Conservation (phyloP, 2,797 vertebrate species). For the Phalanger gymnotis region DNA sequence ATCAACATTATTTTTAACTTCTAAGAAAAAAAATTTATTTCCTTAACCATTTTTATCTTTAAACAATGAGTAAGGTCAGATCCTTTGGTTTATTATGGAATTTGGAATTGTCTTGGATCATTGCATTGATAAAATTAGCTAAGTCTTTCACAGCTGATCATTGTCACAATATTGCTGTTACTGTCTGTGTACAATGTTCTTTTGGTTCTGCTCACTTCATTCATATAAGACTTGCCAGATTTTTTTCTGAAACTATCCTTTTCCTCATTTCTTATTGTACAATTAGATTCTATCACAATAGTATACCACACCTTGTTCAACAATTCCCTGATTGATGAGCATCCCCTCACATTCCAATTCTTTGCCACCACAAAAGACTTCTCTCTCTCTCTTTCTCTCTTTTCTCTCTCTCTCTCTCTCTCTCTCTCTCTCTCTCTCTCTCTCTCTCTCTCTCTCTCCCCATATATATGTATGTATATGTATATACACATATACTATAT, state of each 20-base stretch:
- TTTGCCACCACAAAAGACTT: background rate
- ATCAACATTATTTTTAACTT: background rate
- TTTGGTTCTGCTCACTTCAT: background rate
- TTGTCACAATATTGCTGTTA: background rate
- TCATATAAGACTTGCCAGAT: background rate
- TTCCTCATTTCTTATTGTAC: background rate
- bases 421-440: too few species aligned
- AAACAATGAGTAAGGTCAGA: background rate
- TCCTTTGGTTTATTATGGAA: background rate
- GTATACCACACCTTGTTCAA: too few species aligned
- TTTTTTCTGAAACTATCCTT: background rate
- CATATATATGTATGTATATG: too few species aligned
- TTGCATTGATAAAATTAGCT: background rate
- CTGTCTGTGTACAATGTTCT: background rate
- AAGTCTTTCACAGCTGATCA: background rate
- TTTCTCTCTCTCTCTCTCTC: too few species aligned
- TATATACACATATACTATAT: too few species aligned
- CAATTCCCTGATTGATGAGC: background rate
- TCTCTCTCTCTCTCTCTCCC: too few species aligned
- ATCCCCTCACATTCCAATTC: background rate
- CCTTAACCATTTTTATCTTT: background rate
- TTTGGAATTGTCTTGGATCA: background rate
- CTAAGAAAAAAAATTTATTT: background rate
- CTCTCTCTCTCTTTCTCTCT: too few species aligned
- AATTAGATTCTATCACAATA: too few species aligned